Base-by-base conservation (phyloP, 2,888 invertebrate species). In the Branchipolynoe longqiensis region DNA sequence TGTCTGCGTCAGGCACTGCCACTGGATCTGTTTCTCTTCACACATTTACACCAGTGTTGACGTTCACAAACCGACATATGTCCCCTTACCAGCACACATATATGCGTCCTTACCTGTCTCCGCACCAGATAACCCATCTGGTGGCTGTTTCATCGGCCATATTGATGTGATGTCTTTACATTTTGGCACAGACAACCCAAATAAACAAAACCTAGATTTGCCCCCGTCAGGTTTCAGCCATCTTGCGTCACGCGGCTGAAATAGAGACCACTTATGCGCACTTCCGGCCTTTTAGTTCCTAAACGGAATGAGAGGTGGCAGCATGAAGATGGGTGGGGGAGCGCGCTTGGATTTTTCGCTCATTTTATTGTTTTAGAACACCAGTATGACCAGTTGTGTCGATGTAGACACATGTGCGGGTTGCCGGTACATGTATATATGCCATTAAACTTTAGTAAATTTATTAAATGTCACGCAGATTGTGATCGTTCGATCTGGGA, bases 61-160 rank as follows among this genome's bases (percentile, higher is more conserved):
- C 62, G 12, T 62, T 31, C 31, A 14, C 8, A 4, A 2, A 62
- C 31, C 25, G 31, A 25, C 14, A 14, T 28, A 31, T 12, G 36
- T 33, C 6, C 36, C 69, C n/a, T n/a, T 69, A 36, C 3, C 1
- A 69, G 36, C 36, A 36, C 18, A 2, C 0, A 12, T 33, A 18
- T 4, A 14, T 18, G 38, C 4, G 33, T 33, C 1, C 69, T 78
- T 48, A 78, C 78, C 78, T 78, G 18, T 31, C 54, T 48, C 18
- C 78, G 18, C 78, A 41, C 78, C 78, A 78, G 78, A 78, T 18
- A 1, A 1, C 0, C 41, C 78, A 78, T 78, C 78, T 78, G 78
- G 25, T 41, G 78, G 41, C 1, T 38, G 12, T 36, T 36, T 69
- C 69, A 69, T 6, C 33, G 18, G 36, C 69, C 69, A 69, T 69